These are phyloP conservation scores for Laticauda laticaudata DNA, from an alignment of 2,113 vertebrate species.

Conservation along the genomic window DNA sequence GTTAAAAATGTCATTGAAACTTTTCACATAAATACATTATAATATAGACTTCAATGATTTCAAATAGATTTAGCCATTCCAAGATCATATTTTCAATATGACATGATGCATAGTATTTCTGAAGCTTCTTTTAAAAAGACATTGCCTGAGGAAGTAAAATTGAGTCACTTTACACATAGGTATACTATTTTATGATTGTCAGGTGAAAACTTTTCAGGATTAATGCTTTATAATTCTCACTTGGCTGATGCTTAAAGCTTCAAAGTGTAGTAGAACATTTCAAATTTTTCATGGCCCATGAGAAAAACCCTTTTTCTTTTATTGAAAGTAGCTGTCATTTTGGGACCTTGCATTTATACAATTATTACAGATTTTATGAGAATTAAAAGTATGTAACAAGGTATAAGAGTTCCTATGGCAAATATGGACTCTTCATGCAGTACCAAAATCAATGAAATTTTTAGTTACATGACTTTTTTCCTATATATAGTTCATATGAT, in stretches of 20 bases:
- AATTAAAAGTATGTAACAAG: slow-evolving; percentile 71
- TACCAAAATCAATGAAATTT: slow-evolving; percentile 18
- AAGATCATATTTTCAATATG: slow-evolving; percentile 62
- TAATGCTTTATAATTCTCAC: slow-evolving; percentile 79
- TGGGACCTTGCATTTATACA: slow-evolving; percentile 70
- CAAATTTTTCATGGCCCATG: slow-evolving; percentile 75
- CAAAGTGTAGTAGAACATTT: slow-evolving; percentile 77
- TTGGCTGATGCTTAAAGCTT: slow-evolving; percentile 74
- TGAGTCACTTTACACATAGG: slow-evolving; percentile 71
- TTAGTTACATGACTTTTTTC: slow-evolving; percentile 49
- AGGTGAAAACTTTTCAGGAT: slow-evolving; percentile 74
- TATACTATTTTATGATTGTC: slow-evolving; percentile 74
- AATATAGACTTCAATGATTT: slow-evolving; percentile 55
- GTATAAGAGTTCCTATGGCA: slow-evolving; percentile 57
- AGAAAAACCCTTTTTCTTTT: slow-evolving; percentile 66
- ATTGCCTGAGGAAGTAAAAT: slow-evolving; percentile 71
- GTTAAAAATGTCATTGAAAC: slow-evolving; percentile 51
- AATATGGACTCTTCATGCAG: slow-evolving; percentile 39
- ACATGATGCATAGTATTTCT: slow-evolving; percentile 68
- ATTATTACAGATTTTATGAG: slow-evolving; percentile 68
- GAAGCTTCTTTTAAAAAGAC: slow-evolving; percentile 63
- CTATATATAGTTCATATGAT: slow-evolving; percentile 46
- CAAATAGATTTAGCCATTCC: slow-evolving; percentile 59
- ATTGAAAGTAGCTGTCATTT: slow-evolving; percentile 72
- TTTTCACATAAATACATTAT: slow-evolving; percentile 55